These are phyloP conservation scores for Candidula unifasciata DNA, from an alignment of 2,888 invertebrate genomes.

Conservation along the genomic window DNA sequence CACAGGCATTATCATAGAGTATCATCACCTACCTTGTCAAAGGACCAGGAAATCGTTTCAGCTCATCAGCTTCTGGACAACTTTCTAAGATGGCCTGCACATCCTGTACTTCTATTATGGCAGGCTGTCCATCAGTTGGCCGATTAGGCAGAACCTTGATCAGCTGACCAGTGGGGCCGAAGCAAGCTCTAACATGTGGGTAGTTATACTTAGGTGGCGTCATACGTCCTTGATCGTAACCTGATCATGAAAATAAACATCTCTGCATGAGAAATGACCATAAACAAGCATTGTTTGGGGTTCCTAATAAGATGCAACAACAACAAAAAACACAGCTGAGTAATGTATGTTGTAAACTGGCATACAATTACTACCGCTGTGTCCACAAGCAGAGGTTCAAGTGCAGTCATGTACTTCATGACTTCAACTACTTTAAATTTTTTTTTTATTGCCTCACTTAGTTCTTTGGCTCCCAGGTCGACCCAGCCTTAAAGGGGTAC, in stretches of 20 bases:
- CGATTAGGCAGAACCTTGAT: constrained; percentile 88
- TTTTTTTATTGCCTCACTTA: too few species aligned
- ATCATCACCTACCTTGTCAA: constrained; percentile 82
- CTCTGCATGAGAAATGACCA: too few species aligned
- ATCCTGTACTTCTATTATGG: constrained; percentile 86
- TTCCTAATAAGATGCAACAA: too few species aligned
- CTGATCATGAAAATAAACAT: constrained; percentile 46
- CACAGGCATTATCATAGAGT: too few species aligned
- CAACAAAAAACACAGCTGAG: not conserved
- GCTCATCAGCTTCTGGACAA: constrained; percentile 67
- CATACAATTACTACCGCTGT: too few species aligned
- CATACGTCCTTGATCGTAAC: constrained; percentile 80
- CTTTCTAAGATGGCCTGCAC: constrained; percentile 76
- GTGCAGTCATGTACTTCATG: too few species aligned
- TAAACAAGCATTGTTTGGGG: not conserved
- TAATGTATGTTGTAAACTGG: not conserved
- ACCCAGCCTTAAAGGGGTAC: too few species aligned
- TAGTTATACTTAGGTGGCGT: constrained; percentile 90
- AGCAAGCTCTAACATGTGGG: constrained; percentile 83
- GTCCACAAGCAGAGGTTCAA: too few species aligned
- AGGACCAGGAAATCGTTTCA: constrained; percentile 89
- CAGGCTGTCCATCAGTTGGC: constrained; percentile 88
- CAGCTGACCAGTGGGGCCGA: constrained; percentile 82
- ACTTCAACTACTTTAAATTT: too few species aligned
- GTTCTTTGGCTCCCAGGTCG: too few species aligned